phyloP scores from a whole-genome alignment of 1,140 invertebrate species.

The Dysdera silvatica region DNA sequence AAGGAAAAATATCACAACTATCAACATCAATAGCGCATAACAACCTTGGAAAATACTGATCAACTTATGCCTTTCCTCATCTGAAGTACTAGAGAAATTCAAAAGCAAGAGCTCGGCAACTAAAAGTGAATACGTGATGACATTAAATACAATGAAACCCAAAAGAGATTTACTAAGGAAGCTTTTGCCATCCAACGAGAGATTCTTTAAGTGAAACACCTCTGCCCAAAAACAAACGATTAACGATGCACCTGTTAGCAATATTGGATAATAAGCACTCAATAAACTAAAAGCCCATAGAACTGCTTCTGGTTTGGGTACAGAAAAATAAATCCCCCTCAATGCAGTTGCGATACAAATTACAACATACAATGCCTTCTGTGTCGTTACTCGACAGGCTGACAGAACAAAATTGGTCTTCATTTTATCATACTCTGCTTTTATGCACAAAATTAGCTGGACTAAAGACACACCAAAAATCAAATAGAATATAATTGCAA shows the following conservation, averaged over 20 bases:
- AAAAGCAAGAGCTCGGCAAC: conserved; percentile 68
- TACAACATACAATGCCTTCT: conserved; percentile 82
- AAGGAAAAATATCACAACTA: conserved; percentile 84
- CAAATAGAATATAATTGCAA: conserved; percentile 68
- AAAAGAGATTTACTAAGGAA: conserved; percentile 87
- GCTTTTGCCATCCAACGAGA: conserved; percentile 67
- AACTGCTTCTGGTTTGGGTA: conserved; percentile 63
- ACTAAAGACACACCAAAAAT: conserved; percentile 77
- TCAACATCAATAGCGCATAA: conserved; percentile 81
- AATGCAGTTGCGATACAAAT: conserved; percentile 76
- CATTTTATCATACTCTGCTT: conserved; percentile 64
- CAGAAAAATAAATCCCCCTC: conserved; percentile 76
- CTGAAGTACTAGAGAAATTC: conserved; percentile 54
- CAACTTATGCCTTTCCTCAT: conserved; percentile 51
- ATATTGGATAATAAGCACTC: conserved; percentile 80
- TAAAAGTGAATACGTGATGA: conserved; percentile 76
- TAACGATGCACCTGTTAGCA: conserved; percentile 77
- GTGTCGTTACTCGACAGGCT: conserved; percentile 78
- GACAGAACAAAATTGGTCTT: conserved; percentile 68
- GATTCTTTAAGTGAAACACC: conserved; percentile 82
- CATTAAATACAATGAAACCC: conserved; percentile 82
- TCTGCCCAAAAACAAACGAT: conserved; percentile 93
- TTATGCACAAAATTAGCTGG: conserved; percentile 57
- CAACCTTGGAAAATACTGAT: conserved; percentile 75
- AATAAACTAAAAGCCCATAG: conserved; percentile 74